A percentile compares a stretch with the other conserved stretches of the same genome.
Conservation (phyloP, 2,113 vertebrate genomes). For the Phycodurus eques region DNA sequence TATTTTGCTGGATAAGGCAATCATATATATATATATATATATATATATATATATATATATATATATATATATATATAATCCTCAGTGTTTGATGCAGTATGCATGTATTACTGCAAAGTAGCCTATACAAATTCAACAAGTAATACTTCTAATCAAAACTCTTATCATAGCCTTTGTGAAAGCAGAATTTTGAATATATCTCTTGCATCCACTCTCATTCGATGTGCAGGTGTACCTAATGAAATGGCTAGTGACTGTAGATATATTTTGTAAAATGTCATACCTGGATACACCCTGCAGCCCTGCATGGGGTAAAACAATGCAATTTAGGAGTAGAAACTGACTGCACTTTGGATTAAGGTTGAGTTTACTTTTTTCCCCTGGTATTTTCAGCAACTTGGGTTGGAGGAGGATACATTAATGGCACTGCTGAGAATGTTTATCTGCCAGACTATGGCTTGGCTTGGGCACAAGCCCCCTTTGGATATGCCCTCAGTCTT, state of each 20-base stretch:
- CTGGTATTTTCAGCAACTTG: conserved; percentile 83
- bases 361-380: not conserved
- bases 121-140: no score
- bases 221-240: not conserved
- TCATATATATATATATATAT: no score
- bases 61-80: no score
- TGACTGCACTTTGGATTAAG: not conserved
- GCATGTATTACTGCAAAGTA: no score
- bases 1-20: not conserved
- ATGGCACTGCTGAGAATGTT: conserved; percentile 95
- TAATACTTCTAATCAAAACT: no score
- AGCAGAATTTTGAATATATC: no score
- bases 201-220: no score
- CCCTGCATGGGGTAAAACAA: not conserved
- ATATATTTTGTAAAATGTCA: not conserved
- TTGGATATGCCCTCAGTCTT: conserved; percentile 94
- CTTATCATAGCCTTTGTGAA: no score
- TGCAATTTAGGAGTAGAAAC: not conserved
- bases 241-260: not conserved
- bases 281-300: not conserved
- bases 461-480: conserved; percentile 97
- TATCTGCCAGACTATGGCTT: conserved; percentile 88
- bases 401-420: conserved; percentile 99
- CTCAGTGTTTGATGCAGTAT: not conserved
- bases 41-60: no score